Percentiles rank a stretch among this genome's conserved stretches.
Evolutionary conservation across 2,888 invertebrate species (phyloP).

Genomic region (Hoplodrina blanda): DNA sequence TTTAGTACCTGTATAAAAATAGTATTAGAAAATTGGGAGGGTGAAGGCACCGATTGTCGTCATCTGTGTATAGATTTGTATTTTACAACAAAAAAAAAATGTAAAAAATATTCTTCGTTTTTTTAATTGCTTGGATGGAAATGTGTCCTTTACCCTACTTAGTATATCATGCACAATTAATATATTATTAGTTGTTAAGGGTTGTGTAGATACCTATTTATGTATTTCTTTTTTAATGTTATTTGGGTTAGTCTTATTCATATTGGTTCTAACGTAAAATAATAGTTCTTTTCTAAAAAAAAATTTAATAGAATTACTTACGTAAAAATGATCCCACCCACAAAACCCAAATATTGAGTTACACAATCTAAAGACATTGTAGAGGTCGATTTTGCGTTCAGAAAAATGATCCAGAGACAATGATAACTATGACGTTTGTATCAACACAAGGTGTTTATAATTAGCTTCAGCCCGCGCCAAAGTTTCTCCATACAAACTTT

Average conservation of each 20-base stretch:
- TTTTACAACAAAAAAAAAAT: neutral
- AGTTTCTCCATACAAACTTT: too few relatives aligned
- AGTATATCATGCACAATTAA: constrained; percentile 46
- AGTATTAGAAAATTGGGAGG: constrained; percentile 28
- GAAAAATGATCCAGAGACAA: too few relatives aligned
- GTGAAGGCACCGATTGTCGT: neutral
- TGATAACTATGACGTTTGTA: too few relatives aligned
- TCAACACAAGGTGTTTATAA: too few relatives aligned
- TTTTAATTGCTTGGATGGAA: neutral
- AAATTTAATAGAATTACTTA: too few relatives aligned
- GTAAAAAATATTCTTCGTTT: too few relatives aligned
- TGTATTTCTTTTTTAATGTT: neutral
- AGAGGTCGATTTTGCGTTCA: too few relatives aligned
- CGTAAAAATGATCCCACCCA: too few relatives aligned
- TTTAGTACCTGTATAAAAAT: constrained; percentile 41
- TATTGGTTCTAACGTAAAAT: constrained; percentile 5
- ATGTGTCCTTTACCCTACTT: constrained; percentile 2
- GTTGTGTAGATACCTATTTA: constrained; percentile 31
- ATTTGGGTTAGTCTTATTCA: constrained; percentile 10
- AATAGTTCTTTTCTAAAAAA: neutral
- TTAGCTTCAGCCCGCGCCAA: too few relatives aligned
- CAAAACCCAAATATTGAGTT: too few relatives aligned
- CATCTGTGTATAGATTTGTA: neutral
- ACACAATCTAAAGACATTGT: too few relatives aligned
- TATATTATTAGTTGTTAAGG: constrained; percentile 39